A percentile compares a stretch with the other conserved stretches of the same genome.
Evolutionary conservation across 2,888 invertebrate genomes (phyloP).

Genomic region (Empis stercorea): DNA sequence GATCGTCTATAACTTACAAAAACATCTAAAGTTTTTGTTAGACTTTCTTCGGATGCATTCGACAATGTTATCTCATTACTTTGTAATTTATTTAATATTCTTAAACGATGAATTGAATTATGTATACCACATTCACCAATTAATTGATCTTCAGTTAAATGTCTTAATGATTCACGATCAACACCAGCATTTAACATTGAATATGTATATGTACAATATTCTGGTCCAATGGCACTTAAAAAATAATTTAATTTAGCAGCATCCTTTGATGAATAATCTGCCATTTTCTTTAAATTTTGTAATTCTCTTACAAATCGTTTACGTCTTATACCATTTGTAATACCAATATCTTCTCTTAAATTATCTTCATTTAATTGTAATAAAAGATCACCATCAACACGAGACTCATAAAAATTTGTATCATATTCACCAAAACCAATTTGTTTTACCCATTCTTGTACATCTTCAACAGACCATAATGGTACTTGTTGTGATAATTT

Average conservation of each 20-base stretch:
- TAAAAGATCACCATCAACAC: constrained; percentile 93
- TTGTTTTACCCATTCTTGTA: constrained; percentile 96
- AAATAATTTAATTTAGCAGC: constrained; percentile 80
- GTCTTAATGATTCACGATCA: constrained; percentile 75
- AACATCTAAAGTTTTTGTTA: constrained; percentile 86
- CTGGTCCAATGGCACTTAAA: constrained; percentile 68
- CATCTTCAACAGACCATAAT: constrained; percentile 93
- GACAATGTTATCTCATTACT: constrained; percentile 45
- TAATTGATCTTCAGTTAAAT: constrained; percentile 83
- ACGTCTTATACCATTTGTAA: constrained; percentile 84
- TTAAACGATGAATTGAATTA: constrained; percentile 88
- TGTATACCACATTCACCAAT: constrained; percentile 78
- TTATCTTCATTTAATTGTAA: constrained; percentile 86
- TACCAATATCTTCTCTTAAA: constrained; percentile 81
- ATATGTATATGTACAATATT: constrained; percentile 94
- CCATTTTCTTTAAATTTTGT: constrained; percentile 85
- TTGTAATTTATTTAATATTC: constrained; percentile 79
- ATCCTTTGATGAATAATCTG: constrained; percentile 91
- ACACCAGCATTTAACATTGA: constrained; percentile 92
- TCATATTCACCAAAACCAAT: constrained; percentile 84
- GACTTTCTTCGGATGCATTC: constrained; percentile 58
- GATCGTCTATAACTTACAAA: constrained; percentile 96
- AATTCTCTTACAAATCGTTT: constrained; percentile 87
- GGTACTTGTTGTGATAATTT: constrained; percentile 97
- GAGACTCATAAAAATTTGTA: constrained; percentile 71